Base-by-base conservation (phyloP, 2,797 vertebrate genomes). In the Adelosebastes latens region DNA sequence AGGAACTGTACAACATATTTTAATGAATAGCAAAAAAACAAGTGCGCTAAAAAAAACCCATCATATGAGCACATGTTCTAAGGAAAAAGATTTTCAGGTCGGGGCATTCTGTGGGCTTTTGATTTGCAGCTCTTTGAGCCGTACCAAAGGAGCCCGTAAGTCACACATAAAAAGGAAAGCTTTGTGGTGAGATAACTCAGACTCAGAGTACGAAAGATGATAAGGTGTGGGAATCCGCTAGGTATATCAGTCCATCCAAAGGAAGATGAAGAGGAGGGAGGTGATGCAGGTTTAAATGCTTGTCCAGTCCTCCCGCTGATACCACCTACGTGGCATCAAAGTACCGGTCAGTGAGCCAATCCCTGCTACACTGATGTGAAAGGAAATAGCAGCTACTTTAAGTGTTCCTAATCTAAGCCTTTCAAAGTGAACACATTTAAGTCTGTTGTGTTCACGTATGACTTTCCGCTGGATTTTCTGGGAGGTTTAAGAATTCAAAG, bases 161-260 rank as follows among this genome's bases (percentile, higher is more conserved):
- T 81, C 78, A 64, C 78, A 72, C 60, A 82, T 81, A 18, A 87
- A 87, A 84, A 60, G 31, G 66, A 74, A 81, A 65, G 81, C 85
- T 75, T 77, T 68, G 58, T 58, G 66, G 65, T 75, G 72, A 84
- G 77, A 82, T 72, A 86, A 75, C 84, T 53, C 49, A 0, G 46
- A 58, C 59, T 75, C 52, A 4, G 29, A 82, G n/a, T n/a, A 83
- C 62, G 39, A 73, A 67, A 85, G 58, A 83, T 55, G 60, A 71
- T 80, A 72, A 46, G 49, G 72, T 70, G 72, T 77, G 60, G 70
- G 68, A 80, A 78, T 85, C 58, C 0, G 32, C 39, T 36, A 68
- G 74, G 65, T 72, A 29, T 76, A 84, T 75, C 46, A 68, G 70
- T 58, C 69, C 32, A 67, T 55, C 75, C 49, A 58, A 9, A 61